Evolutionary conservation across 2,888 invertebrate species (phyloP).

Genomic region (Diadromus collaris): DNA sequence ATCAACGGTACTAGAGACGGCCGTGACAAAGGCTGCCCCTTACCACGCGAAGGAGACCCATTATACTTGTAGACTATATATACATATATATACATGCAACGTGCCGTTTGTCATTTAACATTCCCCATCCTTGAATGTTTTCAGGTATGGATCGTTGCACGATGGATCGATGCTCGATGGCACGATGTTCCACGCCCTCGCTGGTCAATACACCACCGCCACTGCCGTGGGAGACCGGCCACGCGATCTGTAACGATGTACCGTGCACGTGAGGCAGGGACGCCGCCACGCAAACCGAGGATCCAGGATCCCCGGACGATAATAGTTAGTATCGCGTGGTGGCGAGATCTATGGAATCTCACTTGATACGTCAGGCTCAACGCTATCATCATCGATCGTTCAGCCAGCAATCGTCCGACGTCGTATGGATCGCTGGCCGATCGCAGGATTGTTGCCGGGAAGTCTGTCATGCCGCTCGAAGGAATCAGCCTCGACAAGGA

Average conservation of each 20-base stretch:
- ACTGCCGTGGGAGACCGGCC: slow-evolving; percentile 77
- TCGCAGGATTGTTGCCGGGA: slow-evolving; percentile 38
- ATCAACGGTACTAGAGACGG: slow-evolving; percentile 3
- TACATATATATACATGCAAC: neutral
- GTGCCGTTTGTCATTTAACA: neutral
- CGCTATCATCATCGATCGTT: slow-evolving; percentile 23
- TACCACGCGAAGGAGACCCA: neutral
- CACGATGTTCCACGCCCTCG: slow-evolving; percentile 76
- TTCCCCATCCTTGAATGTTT: slow-evolving; percentile 41
- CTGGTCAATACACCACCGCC: slow-evolving; percentile 75
- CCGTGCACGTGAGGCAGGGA: slow-evolving; percentile 76
- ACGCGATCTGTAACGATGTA: slow-evolving; percentile 70
- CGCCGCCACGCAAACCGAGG: slow-evolving; percentile 79
- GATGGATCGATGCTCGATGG: slow-evolving; percentile 77
- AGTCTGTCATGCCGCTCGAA: slow-evolving; percentile 11
- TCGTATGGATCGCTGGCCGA: slow-evolving; percentile 41
- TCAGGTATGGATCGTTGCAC: slow-evolving; percentile 77
- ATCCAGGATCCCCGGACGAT: slow-evolving; percentile 73
- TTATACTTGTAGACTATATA: neutral
- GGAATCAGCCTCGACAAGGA: slow-evolving; percentile 8
- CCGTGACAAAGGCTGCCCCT: neutral
- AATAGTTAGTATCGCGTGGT: slow-evolving; percentile 79
- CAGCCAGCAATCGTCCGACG: slow-evolving; percentile 23
- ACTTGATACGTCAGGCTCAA: slow-evolving; percentile 2
- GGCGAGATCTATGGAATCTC: slow-evolving; percentile 62